A percentile compares a stretch with the other conserved stretches of the same genome.
These are phyloP conservation scores for Thunnus albacares DNA, from an alignment of 2,797 vertebrate genomes.

Conservation along the genomic window DNA sequence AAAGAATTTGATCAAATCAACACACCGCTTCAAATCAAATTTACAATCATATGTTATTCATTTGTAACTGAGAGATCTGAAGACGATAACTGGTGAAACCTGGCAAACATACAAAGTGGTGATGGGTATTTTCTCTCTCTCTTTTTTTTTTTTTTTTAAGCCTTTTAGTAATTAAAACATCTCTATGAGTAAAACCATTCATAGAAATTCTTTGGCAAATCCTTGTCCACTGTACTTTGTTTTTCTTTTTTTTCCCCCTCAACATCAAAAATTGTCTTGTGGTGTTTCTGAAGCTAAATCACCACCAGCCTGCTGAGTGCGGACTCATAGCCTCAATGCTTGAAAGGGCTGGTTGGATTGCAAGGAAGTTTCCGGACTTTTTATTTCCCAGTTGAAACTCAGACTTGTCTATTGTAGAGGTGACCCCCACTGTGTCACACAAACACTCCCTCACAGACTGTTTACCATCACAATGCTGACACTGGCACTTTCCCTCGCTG, in stretches of 20 bases:
- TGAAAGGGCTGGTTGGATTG: constrained; percentile 60
- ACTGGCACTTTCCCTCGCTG: constrained; percentile 76
- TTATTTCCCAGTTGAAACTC: constrained; percentile 62
- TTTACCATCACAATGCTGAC: constrained; percentile 82
- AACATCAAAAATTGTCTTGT: constrained; percentile 33
- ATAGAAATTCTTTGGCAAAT: constrained; percentile 42
- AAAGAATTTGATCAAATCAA: background rate
- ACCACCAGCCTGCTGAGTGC: constrained; percentile 54
- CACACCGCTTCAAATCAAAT: background rate
- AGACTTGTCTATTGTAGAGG: constrained; percentile 62
- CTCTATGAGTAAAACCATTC: constrained; percentile 22
- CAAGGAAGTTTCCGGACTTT: constrained; percentile 67
- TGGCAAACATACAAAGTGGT: background rate
- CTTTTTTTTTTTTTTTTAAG: background rate
- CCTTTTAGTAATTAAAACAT: constrained; percentile 3
- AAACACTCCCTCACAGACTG: constrained; percentile 71
- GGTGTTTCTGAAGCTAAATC: constrained; percentile 44
- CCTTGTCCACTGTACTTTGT: constrained; percentile 26
- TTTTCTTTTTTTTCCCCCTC: background rate
- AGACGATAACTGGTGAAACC: background rate
- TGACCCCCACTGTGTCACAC: constrained; percentile 71
- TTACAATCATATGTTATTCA: background rate
- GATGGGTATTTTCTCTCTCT: background rate
- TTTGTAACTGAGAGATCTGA: background rate
- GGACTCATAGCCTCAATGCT: constrained; percentile 28